Base-by-base conservation (phyloP, 2,888 invertebrate species). In the Aleiodes alternator region DNA sequence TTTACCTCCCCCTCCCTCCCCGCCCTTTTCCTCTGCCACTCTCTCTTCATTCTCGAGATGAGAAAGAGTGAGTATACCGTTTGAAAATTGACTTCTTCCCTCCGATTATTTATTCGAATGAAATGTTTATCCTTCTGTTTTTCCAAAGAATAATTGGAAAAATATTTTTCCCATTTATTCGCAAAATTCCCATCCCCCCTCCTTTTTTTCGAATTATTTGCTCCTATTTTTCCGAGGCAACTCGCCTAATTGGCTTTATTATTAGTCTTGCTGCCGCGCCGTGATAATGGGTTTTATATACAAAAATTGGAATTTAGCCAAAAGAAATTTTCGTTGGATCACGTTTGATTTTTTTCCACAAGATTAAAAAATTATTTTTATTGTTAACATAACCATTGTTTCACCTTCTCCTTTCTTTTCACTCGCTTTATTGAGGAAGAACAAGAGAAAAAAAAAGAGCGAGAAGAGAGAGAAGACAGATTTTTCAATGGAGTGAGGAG, bases 201-300 rank as follows among this genome's bases (percentile, higher is more conserved):
- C 4, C 6, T 34, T 34, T 34, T 34, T 34, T 34, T 43, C 7
- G 43, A 43, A 11, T 0, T 34, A 11, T 59, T 59, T n/a, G 14
- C 31, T 4, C 14, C 51, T 6, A 14, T n/a, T 51, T 34, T 12
- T n/a, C 14, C 76, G 55, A 57, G 74, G 61, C 76, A 76, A 75
- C 79, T 82, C 83, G 85, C 84, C 82, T 88, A 88, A 87, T 88
- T 87, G 86, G 82, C 85, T 87, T 87, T 87, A 86, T 87, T 86
- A 85, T 82, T 81, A 75, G 77, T 77, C 80, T 78, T 75, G 75
- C 76, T 76, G 74, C 59, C 57, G 57, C 57, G 31, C 34, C 59
- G 59, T 59, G 59, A 38, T 59, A 59, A 59, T 59, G 59, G 59
- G 3, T 59, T 59, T 59, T 59, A 59, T 59, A 38, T 59, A 59